Evolutionary conservation across 2,797 vertebrate genomes (phyloP).

Genomic region (Mormyrus proboscirostris): DNA sequence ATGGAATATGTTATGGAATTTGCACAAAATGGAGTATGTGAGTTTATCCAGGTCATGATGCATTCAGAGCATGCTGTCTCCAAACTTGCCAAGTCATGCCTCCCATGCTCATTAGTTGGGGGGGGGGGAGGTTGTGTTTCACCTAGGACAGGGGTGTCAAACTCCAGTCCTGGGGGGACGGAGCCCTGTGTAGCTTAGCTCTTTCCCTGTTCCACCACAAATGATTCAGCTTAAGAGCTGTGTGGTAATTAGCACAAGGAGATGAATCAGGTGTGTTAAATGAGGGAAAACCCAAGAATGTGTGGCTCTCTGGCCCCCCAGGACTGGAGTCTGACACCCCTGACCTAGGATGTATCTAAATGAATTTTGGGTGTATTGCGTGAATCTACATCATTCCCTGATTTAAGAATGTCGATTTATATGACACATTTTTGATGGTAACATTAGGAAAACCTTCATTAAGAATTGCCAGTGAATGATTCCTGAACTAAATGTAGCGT

Average conservation of each 20-base stretch:
- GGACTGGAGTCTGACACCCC: not conserved
- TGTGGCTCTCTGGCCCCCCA: not conserved
- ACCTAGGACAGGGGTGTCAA: not conserved
- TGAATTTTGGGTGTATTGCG: not conserved
- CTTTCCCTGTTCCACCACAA: not conserved
- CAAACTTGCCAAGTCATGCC: not conserved
- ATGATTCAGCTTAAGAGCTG: not conserved
- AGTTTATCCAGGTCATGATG: not conserved
- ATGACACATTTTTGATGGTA: not conserved
- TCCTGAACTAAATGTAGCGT: not conserved
- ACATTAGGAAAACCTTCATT: not conserved
- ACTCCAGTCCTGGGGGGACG: not conserved
- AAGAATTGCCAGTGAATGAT: not conserved
- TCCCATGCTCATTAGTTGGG: not conserved
- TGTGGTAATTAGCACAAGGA: not conserved
- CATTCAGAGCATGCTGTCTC: not conserved
- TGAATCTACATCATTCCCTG: not conserved
- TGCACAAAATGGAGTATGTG: not conserved
- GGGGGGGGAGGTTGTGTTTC: not conserved
- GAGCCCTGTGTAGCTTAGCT: not conserved
- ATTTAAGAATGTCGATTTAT: not conserved
- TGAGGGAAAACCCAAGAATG: not conserved
- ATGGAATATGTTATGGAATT: not conserved
- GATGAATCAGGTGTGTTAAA: too few relatives aligned
- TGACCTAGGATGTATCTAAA: not conserved